Conservation (phyloP, 92 coral and sea anemone genomes). For the Montipora capitata region DNA sequence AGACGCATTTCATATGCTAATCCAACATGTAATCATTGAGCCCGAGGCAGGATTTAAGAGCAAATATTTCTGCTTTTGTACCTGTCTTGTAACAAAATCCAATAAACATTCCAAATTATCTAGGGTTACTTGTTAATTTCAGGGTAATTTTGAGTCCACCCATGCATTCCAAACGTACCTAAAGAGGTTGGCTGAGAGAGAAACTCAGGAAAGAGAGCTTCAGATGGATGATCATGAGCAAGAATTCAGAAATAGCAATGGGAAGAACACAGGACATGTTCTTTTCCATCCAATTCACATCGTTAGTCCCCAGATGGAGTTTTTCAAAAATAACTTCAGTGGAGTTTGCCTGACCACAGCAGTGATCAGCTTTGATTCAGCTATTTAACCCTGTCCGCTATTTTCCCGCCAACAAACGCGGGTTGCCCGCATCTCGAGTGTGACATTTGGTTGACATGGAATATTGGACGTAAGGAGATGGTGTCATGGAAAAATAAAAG, state of each 20-base stretch:
- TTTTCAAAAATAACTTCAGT: neutral
- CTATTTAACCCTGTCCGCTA: too few species aligned
- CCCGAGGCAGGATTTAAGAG: neutral
- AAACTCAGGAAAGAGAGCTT: neutral
- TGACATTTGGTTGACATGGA: too few species aligned
- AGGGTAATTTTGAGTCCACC: neutral
- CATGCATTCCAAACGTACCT: neutral
- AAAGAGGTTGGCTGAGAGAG: constrained; percentile 3
- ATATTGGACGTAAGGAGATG: too few species aligned
- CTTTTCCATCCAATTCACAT: neutral
- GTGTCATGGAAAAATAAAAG: too few species aligned
- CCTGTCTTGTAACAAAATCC: neutral
- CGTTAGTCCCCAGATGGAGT: neutral
- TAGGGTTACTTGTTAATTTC: neutral
- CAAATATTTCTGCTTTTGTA: neutral
- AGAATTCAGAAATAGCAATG: neutral
- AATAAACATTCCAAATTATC: neutral
- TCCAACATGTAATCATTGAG: neutral
- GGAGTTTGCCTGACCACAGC: neutral
- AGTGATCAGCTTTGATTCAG: too few species aligned
- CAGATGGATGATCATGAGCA: neutral
- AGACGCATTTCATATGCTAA: neutral
- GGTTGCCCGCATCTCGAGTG: too few species aligned
- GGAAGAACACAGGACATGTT: neutral
- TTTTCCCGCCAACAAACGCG: too few species aligned